These are phyloP conservation scores for Zygothrica quintamaculata DNA, from an alignment of 2,888 invertebrate species.

Conservation along the genomic window DNA sequence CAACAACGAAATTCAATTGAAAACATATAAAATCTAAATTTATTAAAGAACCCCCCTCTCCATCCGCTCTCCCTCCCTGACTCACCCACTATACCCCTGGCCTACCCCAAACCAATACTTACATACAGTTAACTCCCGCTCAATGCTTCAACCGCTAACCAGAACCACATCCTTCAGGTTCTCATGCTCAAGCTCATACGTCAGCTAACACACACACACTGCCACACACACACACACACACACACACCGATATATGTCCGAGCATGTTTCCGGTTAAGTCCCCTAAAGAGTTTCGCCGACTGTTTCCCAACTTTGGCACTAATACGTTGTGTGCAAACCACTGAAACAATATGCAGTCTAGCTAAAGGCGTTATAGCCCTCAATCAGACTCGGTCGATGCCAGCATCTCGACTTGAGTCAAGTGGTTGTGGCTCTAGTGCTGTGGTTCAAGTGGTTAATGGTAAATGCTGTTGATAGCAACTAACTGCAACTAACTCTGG, in stretches of 20 bases:
- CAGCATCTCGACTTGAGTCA: slow-evolving; percentile 3
- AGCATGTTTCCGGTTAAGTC: not conserved
- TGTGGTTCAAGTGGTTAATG: slow-evolving; percentile 26
- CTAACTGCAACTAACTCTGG: not conserved
- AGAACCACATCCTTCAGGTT: slow-evolving; percentile 2
- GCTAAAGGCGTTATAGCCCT: slow-evolving; percentile 38
- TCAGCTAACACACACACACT: no score
- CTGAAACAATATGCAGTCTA: slow-evolving; percentile 56
- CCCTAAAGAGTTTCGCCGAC: slow-evolving; percentile 41
- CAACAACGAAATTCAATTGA: slow-evolving; percentile 70
- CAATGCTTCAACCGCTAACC: not conserved
- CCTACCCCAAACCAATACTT: no score
- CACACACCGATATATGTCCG: not conserved
- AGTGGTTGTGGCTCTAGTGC: slow-evolving; percentile 18
- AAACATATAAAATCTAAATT: slow-evolving; percentile 76
- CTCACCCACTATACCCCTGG: no score
- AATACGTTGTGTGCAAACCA: slow-evolving; percentile 42
- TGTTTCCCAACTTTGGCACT: slow-evolving; percentile 51
- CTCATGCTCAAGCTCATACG: slow-evolving; percentile 1
- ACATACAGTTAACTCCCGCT: no score
- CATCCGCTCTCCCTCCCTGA: not conserved
- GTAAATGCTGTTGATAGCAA: slow-evolving; percentile 1
- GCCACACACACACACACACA: no score
- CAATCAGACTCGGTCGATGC: slow-evolving; percentile 29
- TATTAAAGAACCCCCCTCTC: slow-evolving; percentile 59